Evolutionary conservation across 30 jellyfish, hydroid and myxozoan genomes (phyloP).

Genomic region (Mastigias papua): DNA sequence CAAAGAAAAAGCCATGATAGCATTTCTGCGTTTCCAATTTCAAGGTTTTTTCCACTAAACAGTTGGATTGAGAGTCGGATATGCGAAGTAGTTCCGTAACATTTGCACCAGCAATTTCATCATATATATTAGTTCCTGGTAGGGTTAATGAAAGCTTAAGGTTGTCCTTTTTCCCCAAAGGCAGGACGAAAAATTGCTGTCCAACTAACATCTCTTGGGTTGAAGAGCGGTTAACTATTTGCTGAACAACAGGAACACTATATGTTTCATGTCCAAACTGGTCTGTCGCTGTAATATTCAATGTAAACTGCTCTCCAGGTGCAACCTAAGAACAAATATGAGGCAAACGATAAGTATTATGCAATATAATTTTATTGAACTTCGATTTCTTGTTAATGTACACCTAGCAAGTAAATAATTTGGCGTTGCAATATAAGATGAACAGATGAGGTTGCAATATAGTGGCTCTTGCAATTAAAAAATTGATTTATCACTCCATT

Average conservation of each 20-base stretch:
- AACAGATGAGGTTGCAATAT: too few relatives aligned
- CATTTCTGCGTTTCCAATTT: conserved; percentile 49
- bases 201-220: conserved; percentile 11
- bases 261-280: conserved; percentile 36
- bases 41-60: conserved; percentile 25
- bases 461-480: too few relatives aligned
- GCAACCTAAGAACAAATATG: conserved; percentile 71
- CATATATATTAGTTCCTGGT: conserved; percentile 24
- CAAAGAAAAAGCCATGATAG: too few relatives aligned
- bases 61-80: conserved; percentile 59
- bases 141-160: conserved; percentile 14
- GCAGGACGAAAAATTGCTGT: conserved; percentile 23
- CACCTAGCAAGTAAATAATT: too few relatives aligned
- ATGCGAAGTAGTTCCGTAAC: conserved; percentile 36
- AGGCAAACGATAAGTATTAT: too few relatives aligned
- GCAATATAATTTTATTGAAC: too few relatives aligned
- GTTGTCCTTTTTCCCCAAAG: background rate
- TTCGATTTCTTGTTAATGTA: too few relatives aligned
- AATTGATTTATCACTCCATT: too few relatives aligned
- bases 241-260: conserved; percentile 63
- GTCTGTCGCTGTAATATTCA: conserved; percentile 54
- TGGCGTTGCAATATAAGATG: too few relatives aligned
- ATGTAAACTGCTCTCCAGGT: conserved; percentile 58
- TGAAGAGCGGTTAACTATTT: background rate
- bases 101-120: conserved; percentile 18